Conservation (phyloP, 2,113 vertebrate genomes). For the Falco punctatus region DNA sequence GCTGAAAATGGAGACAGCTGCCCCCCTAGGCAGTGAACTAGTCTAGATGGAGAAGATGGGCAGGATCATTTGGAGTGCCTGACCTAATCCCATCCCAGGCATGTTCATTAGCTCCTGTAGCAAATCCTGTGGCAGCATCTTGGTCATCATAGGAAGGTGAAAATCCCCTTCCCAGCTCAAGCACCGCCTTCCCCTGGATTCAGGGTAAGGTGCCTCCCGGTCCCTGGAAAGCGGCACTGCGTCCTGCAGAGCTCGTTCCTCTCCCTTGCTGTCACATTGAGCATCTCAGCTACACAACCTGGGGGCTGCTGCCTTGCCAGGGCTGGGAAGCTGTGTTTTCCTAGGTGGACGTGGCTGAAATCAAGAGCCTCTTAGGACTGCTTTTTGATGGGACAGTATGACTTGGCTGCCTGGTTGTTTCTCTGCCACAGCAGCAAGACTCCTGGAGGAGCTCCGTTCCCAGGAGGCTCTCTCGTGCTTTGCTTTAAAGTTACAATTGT, state of each 20-base stretch:
- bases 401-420: not conserved
- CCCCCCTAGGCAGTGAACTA: not conserved
- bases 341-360: not conserved
- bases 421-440: not conserved
- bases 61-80: not conserved
- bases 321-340: not conserved
- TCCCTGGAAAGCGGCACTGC: not conserved
- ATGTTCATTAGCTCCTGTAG: not conserved
- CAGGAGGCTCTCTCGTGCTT: not conserved
- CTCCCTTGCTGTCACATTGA: accelerated
- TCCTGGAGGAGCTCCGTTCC: not conserved
- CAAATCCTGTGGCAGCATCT: not conserved
- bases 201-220: not conserved
- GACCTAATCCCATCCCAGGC: not conserved
- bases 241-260: not conserved
- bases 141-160: not conserved
- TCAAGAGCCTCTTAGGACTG: not conserved
- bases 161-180: not conserved
- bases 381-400: not conserved
- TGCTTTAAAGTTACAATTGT: not conserved
- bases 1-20: not conserved
- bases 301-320: not conserved
- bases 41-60: not conserved
- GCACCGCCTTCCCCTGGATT: not conserved
- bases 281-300: accelerated